These are phyloP conservation scores for Alces alces DNA, from an alignment of 2,113 vertebrate genomes.

Conservation along the genomic window DNA sequence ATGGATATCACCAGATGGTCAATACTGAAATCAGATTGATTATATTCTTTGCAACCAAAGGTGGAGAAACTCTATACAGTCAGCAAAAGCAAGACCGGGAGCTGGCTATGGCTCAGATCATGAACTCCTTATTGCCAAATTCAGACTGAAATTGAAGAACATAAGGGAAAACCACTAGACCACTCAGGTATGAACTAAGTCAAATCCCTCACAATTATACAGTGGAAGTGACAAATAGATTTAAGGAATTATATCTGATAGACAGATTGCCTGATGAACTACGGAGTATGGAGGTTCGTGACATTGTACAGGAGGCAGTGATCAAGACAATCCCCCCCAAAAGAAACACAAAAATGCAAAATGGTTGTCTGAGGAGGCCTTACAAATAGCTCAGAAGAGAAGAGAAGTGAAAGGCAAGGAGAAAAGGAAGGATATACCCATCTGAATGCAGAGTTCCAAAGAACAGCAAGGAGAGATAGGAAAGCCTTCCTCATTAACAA, in stretches of 20 bases:
- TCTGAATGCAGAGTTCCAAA: not conserved
- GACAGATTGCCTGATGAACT: not conserved
- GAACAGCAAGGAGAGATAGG: not conserved
- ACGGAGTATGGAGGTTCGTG: not conserved
- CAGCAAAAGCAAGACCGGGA: not conserved
- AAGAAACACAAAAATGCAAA: not conserved
- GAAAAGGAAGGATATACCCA: not conserved
- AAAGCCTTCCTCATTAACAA: fast-evolving
- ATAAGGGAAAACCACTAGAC: not conserved
- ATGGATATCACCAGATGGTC: not conserved
- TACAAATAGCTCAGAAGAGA: not conserved
- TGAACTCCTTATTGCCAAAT: not conserved
- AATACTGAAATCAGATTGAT: not conserved
- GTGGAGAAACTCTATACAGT: not conserved
- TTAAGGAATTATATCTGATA: not conserved
- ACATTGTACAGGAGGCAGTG: not conserved
- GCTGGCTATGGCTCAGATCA: not conserved
- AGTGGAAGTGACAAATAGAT: not conserved
- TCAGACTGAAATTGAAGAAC: not conserved
- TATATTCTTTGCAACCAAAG: not conserved
- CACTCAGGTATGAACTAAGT: not conserved
- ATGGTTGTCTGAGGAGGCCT: not conserved
- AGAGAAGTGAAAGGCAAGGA: not conserved
- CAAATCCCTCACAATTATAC: fast-evolving
- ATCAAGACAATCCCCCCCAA: not conserved